A percentile compares a stretch with the other conserved stretches of the same genome.
Conservation (phyloP, 2,113 vertebrate genomes). For the Numenius arquata region DNA sequence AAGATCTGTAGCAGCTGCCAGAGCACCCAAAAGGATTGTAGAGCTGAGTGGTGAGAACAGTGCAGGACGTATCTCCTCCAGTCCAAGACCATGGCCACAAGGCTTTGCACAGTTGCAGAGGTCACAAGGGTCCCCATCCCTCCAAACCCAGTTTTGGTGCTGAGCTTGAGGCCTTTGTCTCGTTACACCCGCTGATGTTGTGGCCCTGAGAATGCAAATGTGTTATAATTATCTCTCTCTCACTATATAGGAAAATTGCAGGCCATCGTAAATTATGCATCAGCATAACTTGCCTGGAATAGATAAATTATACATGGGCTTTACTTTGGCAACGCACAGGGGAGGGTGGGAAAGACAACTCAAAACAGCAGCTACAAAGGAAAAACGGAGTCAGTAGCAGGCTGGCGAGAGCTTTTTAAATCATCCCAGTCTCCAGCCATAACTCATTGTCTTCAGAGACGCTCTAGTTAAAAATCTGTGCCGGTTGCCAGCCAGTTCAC, state of each 20-base stretch:
- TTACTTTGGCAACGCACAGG: neutral
- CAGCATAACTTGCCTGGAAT: neutral
- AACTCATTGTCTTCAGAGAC: neutral
- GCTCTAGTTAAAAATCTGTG: neutral
- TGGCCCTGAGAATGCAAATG: neutral
- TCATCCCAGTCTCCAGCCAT: neutral
- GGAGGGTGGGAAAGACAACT: neutral
- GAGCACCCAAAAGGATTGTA: neutral
- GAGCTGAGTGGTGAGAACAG: neutral
- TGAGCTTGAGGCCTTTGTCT: neutral
- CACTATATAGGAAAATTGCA: neutral
- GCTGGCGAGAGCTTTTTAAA: neutral
- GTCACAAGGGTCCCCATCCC: neutral
- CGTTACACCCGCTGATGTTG: neutral
- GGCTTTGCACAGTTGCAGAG: neutral
- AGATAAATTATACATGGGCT: conserved; percentile 21
- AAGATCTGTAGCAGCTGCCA: neutral
- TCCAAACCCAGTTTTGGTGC: neutral
- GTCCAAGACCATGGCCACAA: neutral
- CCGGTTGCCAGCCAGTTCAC: neutral
- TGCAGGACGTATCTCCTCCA: neutral
- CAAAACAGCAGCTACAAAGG: neutral
- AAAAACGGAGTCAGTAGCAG: neutral
- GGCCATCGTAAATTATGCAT: conserved; percentile 9
- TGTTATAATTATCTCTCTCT: neutral